Conservation (phyloP, 2,113 vertebrate species). For the Blennius ocellaris region DNA sequence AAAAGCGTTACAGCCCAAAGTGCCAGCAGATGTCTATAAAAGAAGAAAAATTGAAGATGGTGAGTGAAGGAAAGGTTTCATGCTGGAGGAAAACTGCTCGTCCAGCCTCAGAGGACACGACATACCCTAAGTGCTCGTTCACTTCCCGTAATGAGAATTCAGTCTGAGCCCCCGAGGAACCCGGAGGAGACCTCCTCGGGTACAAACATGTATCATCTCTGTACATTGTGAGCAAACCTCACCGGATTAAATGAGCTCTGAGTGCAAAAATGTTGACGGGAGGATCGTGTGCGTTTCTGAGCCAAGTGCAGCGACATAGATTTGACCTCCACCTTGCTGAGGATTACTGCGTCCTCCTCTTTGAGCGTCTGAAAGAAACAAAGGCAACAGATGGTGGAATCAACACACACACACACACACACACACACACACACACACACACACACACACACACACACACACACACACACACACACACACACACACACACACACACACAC, state of each 20-base stretch:
- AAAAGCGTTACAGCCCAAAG: constrained; percentile 66
- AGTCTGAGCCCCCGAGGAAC: constrained; percentile 23
- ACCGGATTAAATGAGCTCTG: neutral
- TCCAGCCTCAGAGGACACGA: constrained; percentile 49
- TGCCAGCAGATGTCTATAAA: constrained; percentile 72
- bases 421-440: too few species aligned
- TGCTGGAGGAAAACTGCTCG: constrained; percentile 44
- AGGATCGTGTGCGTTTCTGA: neutral
- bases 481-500: too few species aligned
- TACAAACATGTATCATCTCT: constrained; percentile 19
- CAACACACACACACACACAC: constrained; percentile 6
- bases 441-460: too few species aligned
- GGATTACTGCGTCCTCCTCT: constrained; percentile 37
- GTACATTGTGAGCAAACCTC: neutral
- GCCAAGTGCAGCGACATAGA: constrained; percentile 18
- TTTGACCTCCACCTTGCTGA: constrained; percentile 40
- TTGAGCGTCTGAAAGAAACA: constrained; percentile 37
- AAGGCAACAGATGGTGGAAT: constrained; percentile 65
- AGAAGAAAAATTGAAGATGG: constrained; percentile 29
- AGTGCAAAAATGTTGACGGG: neutral
- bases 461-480: too few species aligned
- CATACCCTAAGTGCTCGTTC: constrained; percentile 45
- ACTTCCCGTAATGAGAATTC: constrained; percentile 50
- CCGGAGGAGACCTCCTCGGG: constrained; percentile 10
- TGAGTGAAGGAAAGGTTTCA: constrained; percentile 48